Percentiles rank a stretch among this genome's conserved stretches.
These are phyloP conservation scores for Lithosia quadra DNA, from an alignment of 2,888 invertebrate species.

Conservation along the genomic window DNA sequence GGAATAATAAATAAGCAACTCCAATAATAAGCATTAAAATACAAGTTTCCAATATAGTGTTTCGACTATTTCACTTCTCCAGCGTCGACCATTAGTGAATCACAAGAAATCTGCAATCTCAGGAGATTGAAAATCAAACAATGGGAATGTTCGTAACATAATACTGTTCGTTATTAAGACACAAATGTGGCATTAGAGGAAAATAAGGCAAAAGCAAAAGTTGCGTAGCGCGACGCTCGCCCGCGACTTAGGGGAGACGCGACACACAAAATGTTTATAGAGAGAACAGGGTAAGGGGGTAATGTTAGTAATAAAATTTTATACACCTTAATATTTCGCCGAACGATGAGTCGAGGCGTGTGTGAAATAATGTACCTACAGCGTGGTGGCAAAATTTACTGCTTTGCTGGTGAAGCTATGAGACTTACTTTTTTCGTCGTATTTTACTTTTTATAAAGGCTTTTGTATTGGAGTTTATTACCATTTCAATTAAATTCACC, in stretches of 20 bases:
- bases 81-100: constrained; percentile 72
- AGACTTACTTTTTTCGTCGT: constrained; percentile 53
- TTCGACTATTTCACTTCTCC: constrained; percentile 70
- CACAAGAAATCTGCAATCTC: constrained; percentile 75
- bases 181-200: constrained; percentile 82
- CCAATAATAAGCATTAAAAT: constrained; percentile 70
- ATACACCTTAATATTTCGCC: constrained; percentile 84
- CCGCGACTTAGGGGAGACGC: constrained; percentile 59
- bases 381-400: constrained; percentile 72
- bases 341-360: constrained; percentile 83
- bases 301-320: constrained; percentile 84
- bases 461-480: constrained; percentile 36
- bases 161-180: constrained; percentile 83
- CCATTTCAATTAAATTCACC: constrained; percentile 43
- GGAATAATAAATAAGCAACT: constrained; percentile 68
- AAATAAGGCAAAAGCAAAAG: constrained; percentile 74
- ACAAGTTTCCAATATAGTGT: constrained; percentile 63
- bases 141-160: constrained; percentile 76
- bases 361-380: constrained; percentile 80
- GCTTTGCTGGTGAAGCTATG: constrained; percentile 57
- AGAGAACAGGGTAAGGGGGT: constrained; percentile 78
- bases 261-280: constrained; percentile 81
- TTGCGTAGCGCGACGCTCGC: constrained; percentile 50
- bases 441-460: constrained; percentile 32
- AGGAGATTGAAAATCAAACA: constrained; percentile 83